Evolutionary conservation across 2,113 vertebrate genomes (phyloP), one percentile per base, ranked within the genome.

Genomic region (Callopanchax toddi): DNA sequence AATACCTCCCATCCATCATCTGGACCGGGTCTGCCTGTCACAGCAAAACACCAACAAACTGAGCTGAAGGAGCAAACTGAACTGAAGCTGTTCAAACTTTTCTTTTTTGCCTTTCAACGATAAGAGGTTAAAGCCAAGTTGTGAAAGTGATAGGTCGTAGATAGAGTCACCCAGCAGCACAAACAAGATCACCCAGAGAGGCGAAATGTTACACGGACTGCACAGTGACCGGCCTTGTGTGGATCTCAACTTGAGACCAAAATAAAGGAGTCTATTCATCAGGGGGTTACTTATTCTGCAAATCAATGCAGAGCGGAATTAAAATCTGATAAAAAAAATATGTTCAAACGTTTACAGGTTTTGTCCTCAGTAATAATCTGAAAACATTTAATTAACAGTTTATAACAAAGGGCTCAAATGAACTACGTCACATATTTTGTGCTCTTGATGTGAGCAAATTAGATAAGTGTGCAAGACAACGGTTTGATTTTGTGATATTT

Each of bases 1-100:
- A 54, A 68, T 36, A 65, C 46, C 60, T 46, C 63, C 34, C 60
- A 81, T 85, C 69, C 64, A 80, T 84, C 74, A 83, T 54, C 58
- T 43, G 50, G 36, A 54, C 18, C 57, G 18, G 45, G 50, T 54
- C 53, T 58, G 45, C 21, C 29, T 18, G 3, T 43, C 62, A 83
- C 77, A 76, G 60, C 25, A 20, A 55, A 26, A 25, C 60, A 60
- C 66, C 44, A 16, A 59, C 39, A 67, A 36, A 45, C 10, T 8
- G 10, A 6, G 29, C 6, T 7, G 29, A 32, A 32, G 29, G 29
- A 4, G 29, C 29, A 36, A 45, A 26, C 22, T 18, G 13, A 43
- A 48, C 22, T 11, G 13, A 70, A 68, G 60, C 44, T 62, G 40
- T 44, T 67, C 3, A 46, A 22, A 51, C 68, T 60, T 79, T 56